A percentile compares a stretch with the other conserved stretches of the same genome.
These are phyloP conservation scores for Esox niger DNA, from an alignment of 2,113 vertebrate genomes.

Conservation along the genomic window DNA sequence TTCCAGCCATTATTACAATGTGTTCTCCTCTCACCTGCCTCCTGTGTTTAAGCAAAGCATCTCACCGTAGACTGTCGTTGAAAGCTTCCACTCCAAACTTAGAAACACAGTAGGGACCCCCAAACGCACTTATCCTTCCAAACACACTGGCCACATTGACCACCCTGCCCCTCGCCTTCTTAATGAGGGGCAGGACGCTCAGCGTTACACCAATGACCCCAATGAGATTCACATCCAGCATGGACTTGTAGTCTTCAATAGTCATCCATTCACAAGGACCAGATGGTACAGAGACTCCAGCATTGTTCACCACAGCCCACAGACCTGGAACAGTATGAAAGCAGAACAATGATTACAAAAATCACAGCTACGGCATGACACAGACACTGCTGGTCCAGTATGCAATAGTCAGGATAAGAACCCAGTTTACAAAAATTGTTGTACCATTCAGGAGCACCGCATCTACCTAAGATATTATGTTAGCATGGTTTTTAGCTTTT, in stretches of 20 bases:
- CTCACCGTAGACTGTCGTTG: slow-evolving; percentile 78
- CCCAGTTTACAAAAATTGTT: too few relatives aligned
- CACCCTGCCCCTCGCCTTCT: slow-evolving; percentile 71
- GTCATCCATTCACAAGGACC: slow-evolving; percentile 73
- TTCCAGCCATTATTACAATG: too few relatives aligned
- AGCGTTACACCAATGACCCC: slow-evolving; percentile 76
- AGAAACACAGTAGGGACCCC: slow-evolving; percentile 76
- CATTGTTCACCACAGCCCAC: slow-evolving; percentile 84
- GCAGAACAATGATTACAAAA: neutral
- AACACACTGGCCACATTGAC: slow-evolving; percentile 77
- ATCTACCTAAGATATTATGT: too few relatives aligned
- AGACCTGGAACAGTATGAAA: slow-evolving; percentile 64
- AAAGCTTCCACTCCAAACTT: slow-evolving; percentile 81
- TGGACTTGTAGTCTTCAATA: slow-evolving; percentile 70
- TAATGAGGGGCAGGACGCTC: slow-evolving; percentile 75
- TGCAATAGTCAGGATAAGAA: too few relatives aligned
- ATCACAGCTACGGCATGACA: neutral
- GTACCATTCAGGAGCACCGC: too few relatives aligned
- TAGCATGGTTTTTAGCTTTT: too few relatives aligned
- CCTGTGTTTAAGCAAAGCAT: neutral
- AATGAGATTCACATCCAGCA: slow-evolving; percentile 74
- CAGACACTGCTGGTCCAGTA: too few relatives aligned
- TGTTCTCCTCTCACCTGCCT: too few relatives aligned
- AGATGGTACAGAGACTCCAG: slow-evolving; percentile 62
- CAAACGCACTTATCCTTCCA: slow-evolving; percentile 62